Evolutionary conservation across 2,797 vertebrate genomes (phyloP), one percentile per base, ranked within the genome.

Genomic region (Phaenicophaeus curvirostris): DNA sequence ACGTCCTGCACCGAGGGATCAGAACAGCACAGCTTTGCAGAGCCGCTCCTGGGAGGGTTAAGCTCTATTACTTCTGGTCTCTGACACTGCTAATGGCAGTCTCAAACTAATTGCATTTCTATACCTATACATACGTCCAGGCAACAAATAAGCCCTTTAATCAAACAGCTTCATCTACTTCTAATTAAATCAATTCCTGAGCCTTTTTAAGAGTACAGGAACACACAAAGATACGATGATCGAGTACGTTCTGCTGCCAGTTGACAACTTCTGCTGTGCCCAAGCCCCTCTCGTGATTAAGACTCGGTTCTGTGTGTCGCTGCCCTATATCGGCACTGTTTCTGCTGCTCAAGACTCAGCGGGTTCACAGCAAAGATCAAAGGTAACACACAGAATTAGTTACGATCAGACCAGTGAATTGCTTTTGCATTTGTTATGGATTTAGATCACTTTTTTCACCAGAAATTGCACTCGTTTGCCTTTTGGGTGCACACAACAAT

Each of bases 51-150:
- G 33, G 33, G 80, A 90, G 81, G 90, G 92, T 85, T 90, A 72
- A 92, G 92, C 91, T 95, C 92, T 83, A 76, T 96, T 89, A 93
- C 80, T 94, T 87, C 92, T 95, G 87, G 31, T 94, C 92, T 54
- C 94, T 88, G 92, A 80, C 94, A 89, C 92, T 78, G 94, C 93
- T 90, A 94, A 94, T 65, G 82, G 94, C 71, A 11, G 62, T 63
- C 94, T 89, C 89, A 30, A 50, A 95, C 92, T 93, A 94, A 88
- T 87, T 84, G 92, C 89, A 48, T 75, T 91, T 95, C 90, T 92
- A 93, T 91, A 91, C 85, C 91, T 76, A 65, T 18, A 81, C 79
- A 24, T 89, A 91, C 3, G 4, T 61, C 68, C 3, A 4, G 51
- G 83, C 94, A 71, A 69, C 90, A 82, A 94, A 79, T 58, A 90